Evolutionary conservation across 2,797 vertebrate genomes (phyloP).

Genomic region (Catharus ustulatus): DNA sequence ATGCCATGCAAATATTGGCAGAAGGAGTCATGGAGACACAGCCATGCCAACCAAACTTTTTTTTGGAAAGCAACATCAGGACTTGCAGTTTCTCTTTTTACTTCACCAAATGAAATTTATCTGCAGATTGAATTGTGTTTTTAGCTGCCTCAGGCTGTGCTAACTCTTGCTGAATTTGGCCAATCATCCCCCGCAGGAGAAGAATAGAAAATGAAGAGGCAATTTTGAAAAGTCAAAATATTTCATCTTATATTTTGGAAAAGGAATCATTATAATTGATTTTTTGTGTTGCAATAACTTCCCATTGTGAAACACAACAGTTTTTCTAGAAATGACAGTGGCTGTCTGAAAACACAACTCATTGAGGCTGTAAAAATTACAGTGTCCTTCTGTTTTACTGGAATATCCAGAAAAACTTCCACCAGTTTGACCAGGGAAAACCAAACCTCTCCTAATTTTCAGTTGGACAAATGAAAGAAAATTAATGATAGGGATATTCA

Average conservation of each 20-base stretch:
- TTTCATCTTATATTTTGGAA: neutral
- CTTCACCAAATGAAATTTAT: neutral
- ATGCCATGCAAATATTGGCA: slow-evolving; percentile 22
- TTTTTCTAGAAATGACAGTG: slow-evolving; percentile 3
- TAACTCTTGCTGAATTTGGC: neutral
- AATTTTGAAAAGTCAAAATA: slow-evolving; percentile 31
- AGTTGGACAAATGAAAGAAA: neutral
- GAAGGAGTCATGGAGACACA: neutral
- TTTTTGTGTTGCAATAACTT: neutral
- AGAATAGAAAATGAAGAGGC: neutral
- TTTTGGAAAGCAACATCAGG: neutral
- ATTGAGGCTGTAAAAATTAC: neutral
- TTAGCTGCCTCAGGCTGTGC: neutral
- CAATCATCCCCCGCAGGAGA: neutral
- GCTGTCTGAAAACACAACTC: neutral
- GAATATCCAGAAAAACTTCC: neutral
- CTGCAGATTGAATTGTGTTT: neutral
- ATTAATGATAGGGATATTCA: neutral
- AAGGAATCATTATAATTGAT: neutral
- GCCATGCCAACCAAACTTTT: neutral
- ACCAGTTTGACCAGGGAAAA: neutral
- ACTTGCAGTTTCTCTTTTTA: neutral
- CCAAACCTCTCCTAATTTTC: neutral
- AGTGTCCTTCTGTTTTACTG: neutral
- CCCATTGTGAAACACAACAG: neutral